phyloP scores from a whole-genome alignment of 2,113 vertebrate species.

The Poecile atricapillus region DNA sequence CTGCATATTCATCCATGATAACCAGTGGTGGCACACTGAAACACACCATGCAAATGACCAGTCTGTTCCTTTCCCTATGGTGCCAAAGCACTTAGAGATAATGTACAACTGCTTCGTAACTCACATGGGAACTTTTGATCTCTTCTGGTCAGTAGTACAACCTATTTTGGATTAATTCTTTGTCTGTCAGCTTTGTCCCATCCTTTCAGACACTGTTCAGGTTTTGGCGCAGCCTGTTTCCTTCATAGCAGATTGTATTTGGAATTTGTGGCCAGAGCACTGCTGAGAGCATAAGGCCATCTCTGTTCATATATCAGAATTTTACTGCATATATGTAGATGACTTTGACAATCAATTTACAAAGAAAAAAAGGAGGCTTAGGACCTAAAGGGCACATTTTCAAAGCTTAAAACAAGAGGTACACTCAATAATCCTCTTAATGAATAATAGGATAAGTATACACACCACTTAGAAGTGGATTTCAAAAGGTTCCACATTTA shows the following conservation, averaged over 20 bases:
- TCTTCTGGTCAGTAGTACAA: background rate
- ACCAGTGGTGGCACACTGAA: background rate
- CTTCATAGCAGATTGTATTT: background rate
- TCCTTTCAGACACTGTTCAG: background rate
- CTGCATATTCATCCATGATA: background rate
- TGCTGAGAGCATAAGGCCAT: background rate
- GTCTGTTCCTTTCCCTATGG: background rate
- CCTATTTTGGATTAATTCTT: background rate
- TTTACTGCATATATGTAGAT: background rate
- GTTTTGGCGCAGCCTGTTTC: background rate
- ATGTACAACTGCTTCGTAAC: background rate
- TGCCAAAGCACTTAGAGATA: background rate
- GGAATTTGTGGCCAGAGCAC: background rate
- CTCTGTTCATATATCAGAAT: background rate
- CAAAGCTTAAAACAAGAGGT: background rate
- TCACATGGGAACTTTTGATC: background rate
- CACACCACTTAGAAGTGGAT: background rate
- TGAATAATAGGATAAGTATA: background rate
- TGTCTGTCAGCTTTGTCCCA: background rate
- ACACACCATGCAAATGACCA: background rate
- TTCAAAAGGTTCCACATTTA: background rate
- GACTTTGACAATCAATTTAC: background rate
- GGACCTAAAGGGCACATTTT: background rate
- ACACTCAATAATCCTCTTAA: background rate
- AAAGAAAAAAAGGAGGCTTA: background rate